Evolutionary conservation across 2,797 vertebrate genomes (phyloP).

Genomic region (Momotus momota): DNA sequence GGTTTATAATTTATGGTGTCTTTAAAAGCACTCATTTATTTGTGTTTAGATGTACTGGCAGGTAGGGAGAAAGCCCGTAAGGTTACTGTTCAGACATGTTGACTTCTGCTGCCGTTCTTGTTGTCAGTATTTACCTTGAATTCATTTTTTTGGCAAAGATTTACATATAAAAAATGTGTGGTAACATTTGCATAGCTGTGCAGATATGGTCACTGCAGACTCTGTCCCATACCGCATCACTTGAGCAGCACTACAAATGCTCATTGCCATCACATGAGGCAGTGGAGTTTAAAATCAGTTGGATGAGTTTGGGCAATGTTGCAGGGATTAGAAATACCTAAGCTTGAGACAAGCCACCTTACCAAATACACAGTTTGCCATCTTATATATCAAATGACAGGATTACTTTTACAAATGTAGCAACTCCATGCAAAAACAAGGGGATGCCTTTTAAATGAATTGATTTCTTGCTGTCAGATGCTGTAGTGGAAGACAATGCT

Average conservation of each 20-base stretch:
- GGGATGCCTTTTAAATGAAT: not conserved
- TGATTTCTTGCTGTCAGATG: slow-evolving; percentile 13
- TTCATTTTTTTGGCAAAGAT: not conserved
- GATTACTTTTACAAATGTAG: not conserved
- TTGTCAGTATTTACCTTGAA: not conserved
- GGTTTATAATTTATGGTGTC: not conserved
- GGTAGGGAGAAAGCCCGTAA: not conserved
- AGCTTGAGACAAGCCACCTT: not conserved
- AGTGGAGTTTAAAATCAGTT: not conserved
- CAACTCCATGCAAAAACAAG: not conserved
- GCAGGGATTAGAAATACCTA: not conserved
- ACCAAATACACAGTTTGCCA: not conserved
- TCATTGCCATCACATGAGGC: not conserved
- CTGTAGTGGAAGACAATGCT: not conserved
- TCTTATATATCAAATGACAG: not conserved
- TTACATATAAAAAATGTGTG: not conserved
- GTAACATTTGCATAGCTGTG: not conserved
- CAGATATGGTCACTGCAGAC: not conserved
- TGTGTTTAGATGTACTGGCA: not conserved
- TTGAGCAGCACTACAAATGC: not conserved
- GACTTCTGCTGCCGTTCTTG: not conserved
- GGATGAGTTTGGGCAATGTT: not conserved
- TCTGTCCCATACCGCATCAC: not conserved
- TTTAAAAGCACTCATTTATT: not conserved
- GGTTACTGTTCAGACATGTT: not conserved